phyloP scores from a whole-genome alignment of 2,113 vertebrate genomes.

The Anoura caudifer region DNA sequence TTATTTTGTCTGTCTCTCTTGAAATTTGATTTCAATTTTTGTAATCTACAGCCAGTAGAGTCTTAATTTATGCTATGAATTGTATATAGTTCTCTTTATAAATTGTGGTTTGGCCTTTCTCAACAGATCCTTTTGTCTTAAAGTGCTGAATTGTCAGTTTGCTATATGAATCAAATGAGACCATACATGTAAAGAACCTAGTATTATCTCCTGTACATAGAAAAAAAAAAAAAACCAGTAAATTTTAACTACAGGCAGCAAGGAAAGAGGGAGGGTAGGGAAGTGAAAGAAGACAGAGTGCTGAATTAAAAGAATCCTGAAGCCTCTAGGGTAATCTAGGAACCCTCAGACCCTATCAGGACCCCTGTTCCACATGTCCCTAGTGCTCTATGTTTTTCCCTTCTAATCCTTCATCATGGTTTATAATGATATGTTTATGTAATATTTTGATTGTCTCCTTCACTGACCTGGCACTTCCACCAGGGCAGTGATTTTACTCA shows the following conservation, averaged over 20 bases:
- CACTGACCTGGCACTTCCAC: background rate
- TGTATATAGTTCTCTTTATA: background rate
- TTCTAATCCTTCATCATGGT: background rate
- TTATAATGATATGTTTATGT: background rate
- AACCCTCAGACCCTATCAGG: background rate
- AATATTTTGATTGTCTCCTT: conserved; percentile 8
- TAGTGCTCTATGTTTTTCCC: background rate
- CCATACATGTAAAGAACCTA: background rate
- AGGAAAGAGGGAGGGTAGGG: background rate
- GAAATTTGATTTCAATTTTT: conserved; percentile 36
- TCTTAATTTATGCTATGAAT: background rate
- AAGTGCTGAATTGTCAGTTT: conserved; percentile 13
- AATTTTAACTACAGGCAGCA: background rate
- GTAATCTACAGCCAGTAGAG: background rate
- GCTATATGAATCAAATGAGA: background rate
- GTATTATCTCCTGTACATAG: background rate
- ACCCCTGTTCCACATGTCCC: background rate
- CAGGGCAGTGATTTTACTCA: background rate
- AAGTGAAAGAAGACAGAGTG: background rate
- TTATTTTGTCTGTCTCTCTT: background rate
- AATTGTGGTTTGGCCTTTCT: background rate
- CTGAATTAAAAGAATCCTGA: background rate
- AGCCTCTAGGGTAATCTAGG: background rate
- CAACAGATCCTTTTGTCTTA: background rate
- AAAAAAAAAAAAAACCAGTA: background rate